phyloP scores from a whole-genome alignment of 2,888 invertebrate species.

The Homarus gammarus region DNA sequence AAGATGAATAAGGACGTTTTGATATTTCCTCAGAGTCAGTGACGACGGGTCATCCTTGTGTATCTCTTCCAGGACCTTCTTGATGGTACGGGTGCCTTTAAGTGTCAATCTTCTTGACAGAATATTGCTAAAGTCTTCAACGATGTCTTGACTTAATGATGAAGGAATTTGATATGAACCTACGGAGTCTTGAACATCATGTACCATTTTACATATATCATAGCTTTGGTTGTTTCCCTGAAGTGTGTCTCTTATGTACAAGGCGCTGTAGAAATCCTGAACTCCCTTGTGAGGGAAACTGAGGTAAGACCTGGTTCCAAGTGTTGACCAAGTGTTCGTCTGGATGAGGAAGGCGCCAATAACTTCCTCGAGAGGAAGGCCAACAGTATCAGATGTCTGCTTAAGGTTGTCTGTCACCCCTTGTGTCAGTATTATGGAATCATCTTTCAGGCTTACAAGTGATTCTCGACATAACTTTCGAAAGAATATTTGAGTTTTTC shows the following conservation, averaged over 20 bases:
- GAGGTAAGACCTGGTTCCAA: not conserved
- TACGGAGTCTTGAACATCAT: no score
- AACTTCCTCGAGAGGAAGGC: not conserved
- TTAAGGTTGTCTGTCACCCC: not conserved
- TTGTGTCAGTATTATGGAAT: slow-evolving; percentile 15
- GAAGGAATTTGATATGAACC: no score
- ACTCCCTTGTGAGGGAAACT: slow-evolving; percentile 46
- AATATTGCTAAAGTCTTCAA: not conserved
- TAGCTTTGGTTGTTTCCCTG: no score
- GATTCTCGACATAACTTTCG: not conserved
- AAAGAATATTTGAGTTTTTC: slow-evolving; percentile 11
- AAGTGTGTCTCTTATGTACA: no score
- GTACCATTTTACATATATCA: no score
- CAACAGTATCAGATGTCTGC: not conserved
- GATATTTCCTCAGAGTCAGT: not conserved
- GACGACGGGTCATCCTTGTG: not conserved
- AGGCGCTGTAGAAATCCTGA: slow-evolving; percentile 36
- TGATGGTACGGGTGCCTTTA: not conserved
- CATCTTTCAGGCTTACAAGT: not conserved
- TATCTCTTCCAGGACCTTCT: not conserved
- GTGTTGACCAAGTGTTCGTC: slow-evolving; percentile 13
- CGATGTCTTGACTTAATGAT: no score
- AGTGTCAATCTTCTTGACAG: no score
- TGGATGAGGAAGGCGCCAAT: slow-evolving; percentile 31
- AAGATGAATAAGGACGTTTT: slow-evolving; percentile 17